Percentiles rank a stretch among this genome's conserved stretches.
Evolutionary conservation across 2,888 invertebrate genomes (phyloP).

Genomic region (Ornithoptera priamus): DNA sequence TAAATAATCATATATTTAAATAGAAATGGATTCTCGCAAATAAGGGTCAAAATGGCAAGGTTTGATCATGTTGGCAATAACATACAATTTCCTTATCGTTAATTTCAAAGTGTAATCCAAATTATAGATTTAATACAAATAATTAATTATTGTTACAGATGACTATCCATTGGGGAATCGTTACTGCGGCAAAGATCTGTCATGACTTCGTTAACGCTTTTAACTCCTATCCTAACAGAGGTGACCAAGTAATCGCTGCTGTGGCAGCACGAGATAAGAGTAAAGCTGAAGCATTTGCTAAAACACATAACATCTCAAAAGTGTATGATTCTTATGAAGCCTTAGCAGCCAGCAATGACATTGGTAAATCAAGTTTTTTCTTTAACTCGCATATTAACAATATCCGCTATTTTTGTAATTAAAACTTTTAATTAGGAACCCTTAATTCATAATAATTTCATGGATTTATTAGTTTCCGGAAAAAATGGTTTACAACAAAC

Average conservation of each 20-base stretch:
- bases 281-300: constrained; percentile 87
- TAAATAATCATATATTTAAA: too few species aligned
- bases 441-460: too few species aligned
- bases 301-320: constrained; percentile 82
- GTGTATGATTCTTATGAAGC: constrained; percentile 87
- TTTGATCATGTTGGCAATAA: too few species aligned
- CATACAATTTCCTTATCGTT: too few species aligned
- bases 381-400: too few species aligned
- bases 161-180: constrained; percentile 90
- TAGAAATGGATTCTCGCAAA: too few species aligned
- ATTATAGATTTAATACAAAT: background rate
- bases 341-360: constrained; percentile 85
- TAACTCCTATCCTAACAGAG: constrained; percentile 79
- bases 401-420: too few species aligned
- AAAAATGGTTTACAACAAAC: too few species aligned
- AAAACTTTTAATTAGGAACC: too few species aligned
- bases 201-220: constrained; percentile 90
- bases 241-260: constrained; percentile 85
- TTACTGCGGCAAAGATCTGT: constrained; percentile 89
- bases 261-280: constrained; percentile 86
- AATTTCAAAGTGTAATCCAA: background rate
- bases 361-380: constrained; percentile 79
- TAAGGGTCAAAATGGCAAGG: too few species aligned
- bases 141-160: constrained; percentile 50
- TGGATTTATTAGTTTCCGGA: too few species aligned